Percentiles rank a stretch among this genome's conserved stretches.
These are phyloP conservation scores for Artemisiospiza belli DNA, from an alignment of 2,113 vertebrate genomes.

Conservation along the genomic window DNA sequence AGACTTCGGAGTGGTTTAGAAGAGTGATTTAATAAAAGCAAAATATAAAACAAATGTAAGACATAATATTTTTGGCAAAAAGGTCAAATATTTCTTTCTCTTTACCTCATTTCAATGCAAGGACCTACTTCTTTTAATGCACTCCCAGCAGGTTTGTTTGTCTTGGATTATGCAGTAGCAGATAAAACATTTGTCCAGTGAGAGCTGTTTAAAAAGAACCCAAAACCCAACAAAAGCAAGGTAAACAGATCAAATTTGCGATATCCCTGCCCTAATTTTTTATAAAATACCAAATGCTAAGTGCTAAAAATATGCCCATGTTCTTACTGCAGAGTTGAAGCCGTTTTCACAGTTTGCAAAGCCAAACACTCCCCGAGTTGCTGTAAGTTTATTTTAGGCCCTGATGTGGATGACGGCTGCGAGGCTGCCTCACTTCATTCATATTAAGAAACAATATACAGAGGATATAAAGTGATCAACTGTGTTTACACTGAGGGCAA, in stretches of 20 bases:
- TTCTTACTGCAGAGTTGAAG: background rate
- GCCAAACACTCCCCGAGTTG: slow-evolving; percentile 13
- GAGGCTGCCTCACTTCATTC: slow-evolving; percentile 58
- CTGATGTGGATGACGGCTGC: slow-evolving; percentile 20
- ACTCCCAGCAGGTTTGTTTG: slow-evolving; percentile 30
- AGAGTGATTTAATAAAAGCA: slow-evolving; percentile 76
- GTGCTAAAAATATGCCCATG: background rate
- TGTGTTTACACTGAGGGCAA: slow-evolving; percentile 38
- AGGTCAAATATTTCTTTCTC: slow-evolving; percentile 66
- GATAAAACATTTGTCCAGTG: slow-evolving; percentile 5
- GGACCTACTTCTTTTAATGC: slow-evolving; percentile 1
- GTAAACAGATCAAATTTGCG: slow-evolving; percentile 8
- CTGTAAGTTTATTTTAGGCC: slow-evolving; percentile 54
- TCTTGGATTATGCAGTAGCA: slow-evolving; percentile 34
- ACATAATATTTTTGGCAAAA: slow-evolving; percentile 73
- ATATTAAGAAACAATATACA: slow-evolving; percentile 64
- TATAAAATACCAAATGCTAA: background rate
- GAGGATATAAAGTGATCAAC: slow-evolving; percentile 65
- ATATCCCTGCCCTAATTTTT: background rate
- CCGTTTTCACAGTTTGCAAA: slow-evolving; percentile 45
- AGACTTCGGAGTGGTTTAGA: slow-evolving; percentile 71
- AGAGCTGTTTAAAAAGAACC: background rate
- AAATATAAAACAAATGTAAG: slow-evolving; percentile 80
- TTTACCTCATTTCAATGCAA: background rate
- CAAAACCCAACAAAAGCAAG: background rate